Conservation (phyloP, 1,140 invertebrate genomes). For the Eupristina koningsbergeri region DNA sequence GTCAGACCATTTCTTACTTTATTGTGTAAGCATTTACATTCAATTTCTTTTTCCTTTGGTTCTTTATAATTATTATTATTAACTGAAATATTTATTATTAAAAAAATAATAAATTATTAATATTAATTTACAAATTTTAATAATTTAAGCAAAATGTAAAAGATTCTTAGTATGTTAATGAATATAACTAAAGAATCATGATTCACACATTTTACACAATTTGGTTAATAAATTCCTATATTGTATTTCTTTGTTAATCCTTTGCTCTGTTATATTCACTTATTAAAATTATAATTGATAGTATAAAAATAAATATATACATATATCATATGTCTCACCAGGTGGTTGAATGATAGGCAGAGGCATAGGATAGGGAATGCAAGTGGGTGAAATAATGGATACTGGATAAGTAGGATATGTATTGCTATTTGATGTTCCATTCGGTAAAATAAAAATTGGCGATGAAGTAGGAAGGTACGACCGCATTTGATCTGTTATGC, state of each 20-base stretch:
- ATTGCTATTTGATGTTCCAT: conserved; percentile 27
- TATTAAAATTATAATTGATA: background rate
- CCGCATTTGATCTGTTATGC: conserved; percentile 61
- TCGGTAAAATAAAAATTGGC: conserved; percentile 67
- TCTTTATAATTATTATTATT: background rate
- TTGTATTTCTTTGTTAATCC: background rate
- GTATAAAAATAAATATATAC: background rate
- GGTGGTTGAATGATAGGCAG: conserved; percentile 49
- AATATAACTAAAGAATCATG: too few species aligned
- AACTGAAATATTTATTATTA: background rate
- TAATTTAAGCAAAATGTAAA: too few species aligned
- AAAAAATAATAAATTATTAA: background rate
- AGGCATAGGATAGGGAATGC: conserved; percentile 52
- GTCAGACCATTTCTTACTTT: background rate
- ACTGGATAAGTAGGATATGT: background rate
- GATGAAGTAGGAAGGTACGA: conserved; percentile 53
- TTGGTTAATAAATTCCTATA: too few species aligned
- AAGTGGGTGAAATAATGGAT: conserved; percentile 27
- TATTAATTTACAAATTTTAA: background rate
- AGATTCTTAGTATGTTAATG: too few species aligned
- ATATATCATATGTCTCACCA: background rate
- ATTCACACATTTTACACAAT: too few species aligned
- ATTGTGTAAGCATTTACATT: conserved; percentile 9
- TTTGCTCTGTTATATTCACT: background rate
- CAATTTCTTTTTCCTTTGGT: conserved; percentile 5